Conservation (phyloP, 2,797 vertebrate genomes). For the Mormyrus proboscirostris region DNA sequence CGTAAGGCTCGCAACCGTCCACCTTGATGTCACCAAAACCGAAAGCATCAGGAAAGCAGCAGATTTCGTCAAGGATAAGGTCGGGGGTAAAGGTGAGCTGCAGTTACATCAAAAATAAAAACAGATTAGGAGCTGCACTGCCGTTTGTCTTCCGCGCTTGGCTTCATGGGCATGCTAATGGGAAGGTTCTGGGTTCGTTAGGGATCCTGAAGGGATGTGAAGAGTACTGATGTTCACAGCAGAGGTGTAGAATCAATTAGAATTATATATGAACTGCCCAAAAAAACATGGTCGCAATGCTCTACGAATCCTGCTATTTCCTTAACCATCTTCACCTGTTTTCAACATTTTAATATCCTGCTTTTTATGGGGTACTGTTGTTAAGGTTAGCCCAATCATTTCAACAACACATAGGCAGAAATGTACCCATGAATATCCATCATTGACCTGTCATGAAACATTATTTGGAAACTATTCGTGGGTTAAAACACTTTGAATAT, state of each 20-base stretch:
- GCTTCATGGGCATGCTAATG: background rate
- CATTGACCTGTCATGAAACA: background rate
- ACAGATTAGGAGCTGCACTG: background rate
- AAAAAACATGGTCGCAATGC: background rate
- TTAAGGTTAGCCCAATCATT: background rate
- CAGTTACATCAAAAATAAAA: background rate
- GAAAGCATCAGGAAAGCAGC: conserved; percentile 56
- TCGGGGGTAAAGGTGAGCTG: conserved; percentile 50
- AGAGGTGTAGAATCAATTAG: background rate
- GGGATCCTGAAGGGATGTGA: background rate
- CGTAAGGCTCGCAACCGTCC: conserved; percentile 43
- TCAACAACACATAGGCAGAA: background rate
- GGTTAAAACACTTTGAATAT: background rate
- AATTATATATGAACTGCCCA: background rate
- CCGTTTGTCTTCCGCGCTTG: background rate
- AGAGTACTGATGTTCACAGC: background rate
- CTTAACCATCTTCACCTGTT: background rate
- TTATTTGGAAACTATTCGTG: background rate
- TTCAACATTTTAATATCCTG: background rate
- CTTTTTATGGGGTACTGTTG: background rate
- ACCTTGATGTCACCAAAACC: conserved; percentile 56
- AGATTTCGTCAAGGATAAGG: conserved; percentile 49
- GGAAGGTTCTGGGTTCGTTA: background rate
- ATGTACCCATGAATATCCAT: background rate
- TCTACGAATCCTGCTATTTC: background rate